Evolutionary conservation across 2,797 vertebrate species (phyloP).

Genomic region (Schizopygopsis malacanthus): DNA sequence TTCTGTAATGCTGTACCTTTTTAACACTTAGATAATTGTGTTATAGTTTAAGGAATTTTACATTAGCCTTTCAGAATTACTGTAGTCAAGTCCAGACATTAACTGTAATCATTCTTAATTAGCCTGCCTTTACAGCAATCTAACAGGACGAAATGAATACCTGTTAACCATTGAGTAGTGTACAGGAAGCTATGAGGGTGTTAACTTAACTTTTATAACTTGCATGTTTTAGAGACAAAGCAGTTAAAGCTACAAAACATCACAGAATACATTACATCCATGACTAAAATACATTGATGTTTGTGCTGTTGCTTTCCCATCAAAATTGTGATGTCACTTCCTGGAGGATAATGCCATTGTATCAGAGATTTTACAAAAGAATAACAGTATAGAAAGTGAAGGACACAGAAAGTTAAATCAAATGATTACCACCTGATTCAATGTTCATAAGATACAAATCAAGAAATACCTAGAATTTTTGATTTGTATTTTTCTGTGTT

Average conservation of each 20-base stretch:
- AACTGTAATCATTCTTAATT: not conserved
- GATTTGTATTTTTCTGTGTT: not conserved
- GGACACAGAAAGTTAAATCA: not conserved
- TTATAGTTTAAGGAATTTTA: not conserved
- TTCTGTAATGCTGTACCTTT: not conserved
- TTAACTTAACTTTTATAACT: not conserved
- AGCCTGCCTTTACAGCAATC: not conserved
- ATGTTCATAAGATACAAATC: not conserved
- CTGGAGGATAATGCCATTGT: not conserved
- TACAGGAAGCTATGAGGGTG: not conserved
- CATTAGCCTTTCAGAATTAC: not conserved
- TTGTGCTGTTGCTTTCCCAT: not conserved
- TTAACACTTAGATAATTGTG: not conserved
- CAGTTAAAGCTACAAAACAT: not conserved
- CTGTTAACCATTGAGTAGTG: not conserved
- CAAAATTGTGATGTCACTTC: not conserved
- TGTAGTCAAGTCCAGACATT: not conserved
- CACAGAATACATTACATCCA: not conserved
- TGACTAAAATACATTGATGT: not conserved
- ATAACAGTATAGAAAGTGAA: not conserved
- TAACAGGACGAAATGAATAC: not conserved
- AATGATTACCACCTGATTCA: not conserved
- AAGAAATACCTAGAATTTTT: not conserved
- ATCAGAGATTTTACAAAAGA: conserved; percentile 2
- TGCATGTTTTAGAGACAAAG: not conserved